These are phyloP conservation scores for Notolabrus celidotus DNA, from an alignment of 2,797 vertebrate genomes.

Conservation along the genomic window DNA sequence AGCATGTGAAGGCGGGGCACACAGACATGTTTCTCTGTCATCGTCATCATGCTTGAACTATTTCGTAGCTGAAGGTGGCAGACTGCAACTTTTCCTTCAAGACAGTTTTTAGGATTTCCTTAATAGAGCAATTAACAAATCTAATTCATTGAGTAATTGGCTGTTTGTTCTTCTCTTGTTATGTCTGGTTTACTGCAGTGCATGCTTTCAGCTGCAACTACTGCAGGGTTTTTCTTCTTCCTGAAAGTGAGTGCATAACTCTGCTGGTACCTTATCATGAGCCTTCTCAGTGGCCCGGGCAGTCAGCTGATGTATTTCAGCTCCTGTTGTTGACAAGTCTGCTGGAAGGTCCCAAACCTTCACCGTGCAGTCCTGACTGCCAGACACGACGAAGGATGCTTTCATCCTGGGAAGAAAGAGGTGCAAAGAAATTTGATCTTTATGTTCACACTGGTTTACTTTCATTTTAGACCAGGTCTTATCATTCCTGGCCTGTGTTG, in stretches of 20 bases:
- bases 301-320: constrained; percentile 74
- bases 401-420: constrained; percentile 81
- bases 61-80: too few relatives aligned
- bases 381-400: constrained; percentile 91
- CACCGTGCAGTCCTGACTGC: constrained; percentile 96
- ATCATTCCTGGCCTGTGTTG: background rate
- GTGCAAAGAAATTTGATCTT: background rate
- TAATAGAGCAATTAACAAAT: too few relatives aligned
- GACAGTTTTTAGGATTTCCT: too few relatives aligned
- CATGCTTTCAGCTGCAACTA: too few relatives aligned
- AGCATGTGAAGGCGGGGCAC: too few relatives aligned
- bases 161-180: too few relatives aligned
- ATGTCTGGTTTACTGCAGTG: too few relatives aligned
- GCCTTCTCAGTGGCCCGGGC: constrained; percentile 89
- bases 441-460: background rate
- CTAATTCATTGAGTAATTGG: too few relatives aligned
- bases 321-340: constrained; percentile 51
- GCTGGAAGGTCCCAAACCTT: constrained; percentile 94
- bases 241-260: background rate
- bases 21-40: too few relatives aligned
- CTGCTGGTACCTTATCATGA: constrained; percentile 87
- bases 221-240: too few relatives aligned
- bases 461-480: background rate
- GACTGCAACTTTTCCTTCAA: too few relatives aligned
- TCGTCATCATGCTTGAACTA: too few relatives aligned